These are phyloP conservation scores for Oscheius sp. DNA, from an alignment of 2,888 invertebrate genomes.

Conservation along the genomic window DNA sequence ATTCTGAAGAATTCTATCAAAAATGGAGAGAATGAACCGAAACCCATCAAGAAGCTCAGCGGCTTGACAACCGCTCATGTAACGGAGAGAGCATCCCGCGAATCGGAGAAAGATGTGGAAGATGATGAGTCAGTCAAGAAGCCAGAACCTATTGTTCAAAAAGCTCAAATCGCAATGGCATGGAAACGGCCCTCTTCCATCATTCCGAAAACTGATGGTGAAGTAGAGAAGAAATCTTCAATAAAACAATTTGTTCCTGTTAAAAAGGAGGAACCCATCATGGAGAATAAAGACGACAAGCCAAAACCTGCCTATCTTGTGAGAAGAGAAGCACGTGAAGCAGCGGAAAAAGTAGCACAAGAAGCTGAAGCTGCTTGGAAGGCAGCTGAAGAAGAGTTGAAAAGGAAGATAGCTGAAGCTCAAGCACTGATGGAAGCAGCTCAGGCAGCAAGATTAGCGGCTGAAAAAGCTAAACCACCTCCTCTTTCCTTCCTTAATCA, in stretches of 20 bases:
- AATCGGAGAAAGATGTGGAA: conserved; percentile 6
- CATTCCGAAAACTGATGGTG: not conserved
- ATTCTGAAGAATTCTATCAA: not conserved
- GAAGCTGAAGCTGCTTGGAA: conserved; percentile 5
- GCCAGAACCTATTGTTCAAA: not conserved
- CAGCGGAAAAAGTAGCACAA: not conserved
- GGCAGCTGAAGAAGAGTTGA: conserved; percentile 13
- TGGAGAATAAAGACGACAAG: conserved; percentile 10
- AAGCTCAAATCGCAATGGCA: conserved; percentile 12
- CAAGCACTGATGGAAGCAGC: conserved; percentile 14
- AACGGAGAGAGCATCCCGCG: conserved; percentile 14
- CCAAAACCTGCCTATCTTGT: conserved; percentile 15
- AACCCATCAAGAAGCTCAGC: conserved; percentile 9
- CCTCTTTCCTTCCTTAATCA: not conserved
- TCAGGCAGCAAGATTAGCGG: conserved; percentile 10
- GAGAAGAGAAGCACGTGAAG: conserved; percentile 11
- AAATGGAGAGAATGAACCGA: not conserved
- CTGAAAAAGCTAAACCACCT: conserved; percentile 2
- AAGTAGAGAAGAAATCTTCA: not conserved
- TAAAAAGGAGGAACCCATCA: not conserved
- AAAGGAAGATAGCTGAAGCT: conserved; percentile 17
- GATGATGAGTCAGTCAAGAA: conserved; percentile 3
- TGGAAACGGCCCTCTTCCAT: conserved; percentile 9
- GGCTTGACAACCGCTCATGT: conserved; percentile 11
- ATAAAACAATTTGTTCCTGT: not conserved